A percentile compares a stretch with the other conserved stretches of the same genome.
Conservation (phyloP, 2,888 invertebrate genomes). For the Zeuzera pyrina region DNA sequence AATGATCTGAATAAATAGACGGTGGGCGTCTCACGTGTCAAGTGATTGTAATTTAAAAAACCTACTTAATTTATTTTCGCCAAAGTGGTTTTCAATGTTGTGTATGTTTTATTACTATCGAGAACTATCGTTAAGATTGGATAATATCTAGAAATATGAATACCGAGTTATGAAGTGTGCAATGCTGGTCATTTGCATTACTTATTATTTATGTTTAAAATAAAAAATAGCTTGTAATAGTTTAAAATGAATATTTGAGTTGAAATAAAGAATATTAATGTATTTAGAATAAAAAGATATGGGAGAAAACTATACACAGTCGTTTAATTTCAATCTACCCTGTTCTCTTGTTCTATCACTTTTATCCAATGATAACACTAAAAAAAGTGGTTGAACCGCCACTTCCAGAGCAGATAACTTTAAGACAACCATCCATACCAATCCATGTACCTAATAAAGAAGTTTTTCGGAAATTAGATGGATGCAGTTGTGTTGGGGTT, state of each 20-base stretch:
- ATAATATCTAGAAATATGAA: constrained; percentile 61
- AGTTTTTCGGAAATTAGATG: too few relatives aligned
- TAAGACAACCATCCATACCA: background rate
- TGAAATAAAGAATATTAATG: constrained; percentile 73
- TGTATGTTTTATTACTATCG: constrained; percentile 26
- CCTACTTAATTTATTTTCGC: constrained; percentile 27
- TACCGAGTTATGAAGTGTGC: constrained; percentile 67
- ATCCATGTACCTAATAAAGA: too few relatives aligned
- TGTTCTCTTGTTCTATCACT: too few relatives aligned
- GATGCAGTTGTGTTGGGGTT: too few relatives aligned
- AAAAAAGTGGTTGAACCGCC: too few relatives aligned
- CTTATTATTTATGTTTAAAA: constrained; percentile 69
- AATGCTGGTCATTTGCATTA: constrained; percentile 71
- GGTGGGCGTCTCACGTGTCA: too few relatives aligned
- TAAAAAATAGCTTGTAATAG: constrained; percentile 71
- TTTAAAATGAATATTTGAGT: constrained; percentile 72
- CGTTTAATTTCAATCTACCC: constrained; percentile 3
- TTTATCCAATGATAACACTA: too few relatives aligned
- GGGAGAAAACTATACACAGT: constrained; percentile 41
- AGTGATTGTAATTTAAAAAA: too few relatives aligned
- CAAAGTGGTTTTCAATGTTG: constrained; percentile 36
- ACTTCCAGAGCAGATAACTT: background rate
- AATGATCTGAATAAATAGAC: too few relatives aligned
- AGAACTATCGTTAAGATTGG: constrained; percentile 65
- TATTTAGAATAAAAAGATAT: constrained; percentile 74